Percentiles rank a stretch among this genome's conserved stretches.
phyloP scores from a whole-genome alignment of 2,797 vertebrate genomes.

The Emys orbicularis region DNA sequence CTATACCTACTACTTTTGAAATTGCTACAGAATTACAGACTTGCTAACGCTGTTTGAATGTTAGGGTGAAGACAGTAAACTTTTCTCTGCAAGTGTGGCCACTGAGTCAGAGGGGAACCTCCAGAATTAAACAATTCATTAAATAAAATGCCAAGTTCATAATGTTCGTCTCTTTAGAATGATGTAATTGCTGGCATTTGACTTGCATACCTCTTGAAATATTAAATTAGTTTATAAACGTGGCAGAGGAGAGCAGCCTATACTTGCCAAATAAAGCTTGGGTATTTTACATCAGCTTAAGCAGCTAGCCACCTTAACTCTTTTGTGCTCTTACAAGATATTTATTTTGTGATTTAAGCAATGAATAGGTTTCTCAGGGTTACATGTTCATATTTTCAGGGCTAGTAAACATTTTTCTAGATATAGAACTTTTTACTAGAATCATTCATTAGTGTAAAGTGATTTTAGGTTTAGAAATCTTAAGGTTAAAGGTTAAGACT shows the following conservation, averaged over 20 bases:
- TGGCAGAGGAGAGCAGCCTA: constrained; percentile 64
- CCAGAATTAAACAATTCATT: constrained; percentile 50
- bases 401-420: not conserved
- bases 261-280: constrained; percentile 60
- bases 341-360: not conserved
- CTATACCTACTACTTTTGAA: constrained; percentile 32
- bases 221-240: constrained; percentile 75
- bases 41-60: constrained; percentile 7
- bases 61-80: constrained; percentile 10
- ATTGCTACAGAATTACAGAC: constrained; percentile 15
- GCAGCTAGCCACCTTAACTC: constrained; percentile 31
- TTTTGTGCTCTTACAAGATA: not conserved
- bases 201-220: constrained; percentile 70
- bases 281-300: constrained; percentile 61
- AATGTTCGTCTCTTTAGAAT: constrained; percentile 60
- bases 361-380: not conserved
- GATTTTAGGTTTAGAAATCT: not conserved
- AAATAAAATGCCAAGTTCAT: constrained; percentile 43
- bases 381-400: not conserved
- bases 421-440: not conserved
- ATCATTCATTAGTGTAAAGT: not conserved
- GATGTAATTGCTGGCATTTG: constrained; percentile 69
- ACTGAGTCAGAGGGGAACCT: constrained; percentile 60
- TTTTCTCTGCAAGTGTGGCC: not conserved
- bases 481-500: not conserved